Conservation (phyloP, 1,140 invertebrate genomes). For the Odontomachus brunneus region DNA sequence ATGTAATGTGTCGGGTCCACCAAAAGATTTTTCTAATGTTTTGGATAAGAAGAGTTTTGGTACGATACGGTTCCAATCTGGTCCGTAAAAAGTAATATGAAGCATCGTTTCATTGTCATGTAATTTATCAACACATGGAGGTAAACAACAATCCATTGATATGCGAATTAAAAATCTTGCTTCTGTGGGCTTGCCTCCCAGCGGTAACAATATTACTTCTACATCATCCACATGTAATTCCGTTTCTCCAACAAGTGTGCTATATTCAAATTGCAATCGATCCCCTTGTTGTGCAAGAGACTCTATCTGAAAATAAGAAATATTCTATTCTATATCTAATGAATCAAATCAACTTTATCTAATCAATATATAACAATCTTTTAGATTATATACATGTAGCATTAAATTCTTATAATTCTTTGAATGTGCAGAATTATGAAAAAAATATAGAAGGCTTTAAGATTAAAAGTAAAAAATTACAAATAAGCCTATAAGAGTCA, state of each 20-base stretch:
- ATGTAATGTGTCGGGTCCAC: constrained; percentile 60
- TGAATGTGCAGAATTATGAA: not conserved
- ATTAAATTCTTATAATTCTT: not conserved
- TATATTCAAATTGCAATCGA: constrained; percentile 76
- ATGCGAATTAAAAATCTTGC: constrained; percentile 78
- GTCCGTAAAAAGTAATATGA: constrained; percentile 75
- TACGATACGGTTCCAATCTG: constrained; percentile 73
- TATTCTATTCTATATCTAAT: not conserved
- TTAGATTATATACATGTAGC: not conserved
- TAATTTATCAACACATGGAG: constrained; percentile 52
- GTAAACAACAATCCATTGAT: constrained; percentile 78
- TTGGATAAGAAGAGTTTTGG: constrained; percentile 79
- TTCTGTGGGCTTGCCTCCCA: constrained; percentile 71
- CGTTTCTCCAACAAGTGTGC: constrained; percentile 68
- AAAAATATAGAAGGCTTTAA: too few relatives aligned
- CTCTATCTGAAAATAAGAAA: constrained; percentile 57
- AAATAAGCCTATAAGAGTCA: too few relatives aligned
- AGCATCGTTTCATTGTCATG: constrained; percentile 75
- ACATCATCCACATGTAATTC: constrained; percentile 76
- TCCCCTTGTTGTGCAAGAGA: constrained; percentile 61
- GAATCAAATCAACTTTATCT: too few relatives aligned
- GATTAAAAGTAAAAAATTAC: too few relatives aligned
- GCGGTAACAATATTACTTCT: constrained; percentile 76
- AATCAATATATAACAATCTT: not conserved
- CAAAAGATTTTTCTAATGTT: constrained; percentile 77